These are phyloP conservation scores for Protosalanx chinensis DNA, from an alignment of 2,797 vertebrate genomes.

Conservation along the genomic window DNA sequence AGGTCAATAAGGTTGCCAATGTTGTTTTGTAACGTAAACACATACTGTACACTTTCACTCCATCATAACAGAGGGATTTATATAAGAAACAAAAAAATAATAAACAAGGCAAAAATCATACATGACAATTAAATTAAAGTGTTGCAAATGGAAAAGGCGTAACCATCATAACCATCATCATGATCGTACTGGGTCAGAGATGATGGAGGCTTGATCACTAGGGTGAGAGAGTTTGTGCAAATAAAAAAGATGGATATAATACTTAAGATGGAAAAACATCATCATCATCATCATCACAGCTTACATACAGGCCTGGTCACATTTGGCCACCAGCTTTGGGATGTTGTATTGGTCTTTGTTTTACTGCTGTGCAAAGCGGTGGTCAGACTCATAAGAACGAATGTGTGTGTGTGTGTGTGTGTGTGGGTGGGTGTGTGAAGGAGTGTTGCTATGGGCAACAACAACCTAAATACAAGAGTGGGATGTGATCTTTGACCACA, in stretches of 20 bases:
- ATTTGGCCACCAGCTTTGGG: conserved; percentile 31
- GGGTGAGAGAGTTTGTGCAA: conserved; percentile 46
- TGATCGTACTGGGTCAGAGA: conserved; percentile 32
- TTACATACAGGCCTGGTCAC: conserved; percentile 53
- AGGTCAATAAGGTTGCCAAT: conserved; percentile 41
- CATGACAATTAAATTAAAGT: conserved; percentile 41
- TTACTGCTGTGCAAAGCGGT: conserved; percentile 34
- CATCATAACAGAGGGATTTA: conserved; percentile 62
- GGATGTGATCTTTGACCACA: conserved; percentile 37
- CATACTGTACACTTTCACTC: conserved; percentile 67
- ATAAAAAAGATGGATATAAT: conserved; percentile 53
- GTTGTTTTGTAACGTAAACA: conserved; percentile 56
- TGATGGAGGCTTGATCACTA: conserved; percentile 18
- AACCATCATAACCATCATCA: conserved; percentile 36
- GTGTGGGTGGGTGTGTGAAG: background rate
- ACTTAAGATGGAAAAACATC: conserved; percentile 33
- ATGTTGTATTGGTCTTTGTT: conserved; percentile 37
- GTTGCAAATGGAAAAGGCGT: conserved; percentile 43
- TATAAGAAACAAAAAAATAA: conserved; percentile 53
- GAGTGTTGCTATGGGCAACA: conserved; percentile 21
- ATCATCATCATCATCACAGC: conserved; percentile 33
- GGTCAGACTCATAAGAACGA: conserved; percentile 28
- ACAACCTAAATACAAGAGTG: conserved; percentile 33
- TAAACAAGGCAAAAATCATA: conserved; percentile 52
- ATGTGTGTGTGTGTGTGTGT: conserved; percentile 7